These are phyloP conservation scores for Lagorchestes hirsutus DNA, from an alignment of 2,797 vertebrate genomes.

Conservation along the genomic window DNA sequence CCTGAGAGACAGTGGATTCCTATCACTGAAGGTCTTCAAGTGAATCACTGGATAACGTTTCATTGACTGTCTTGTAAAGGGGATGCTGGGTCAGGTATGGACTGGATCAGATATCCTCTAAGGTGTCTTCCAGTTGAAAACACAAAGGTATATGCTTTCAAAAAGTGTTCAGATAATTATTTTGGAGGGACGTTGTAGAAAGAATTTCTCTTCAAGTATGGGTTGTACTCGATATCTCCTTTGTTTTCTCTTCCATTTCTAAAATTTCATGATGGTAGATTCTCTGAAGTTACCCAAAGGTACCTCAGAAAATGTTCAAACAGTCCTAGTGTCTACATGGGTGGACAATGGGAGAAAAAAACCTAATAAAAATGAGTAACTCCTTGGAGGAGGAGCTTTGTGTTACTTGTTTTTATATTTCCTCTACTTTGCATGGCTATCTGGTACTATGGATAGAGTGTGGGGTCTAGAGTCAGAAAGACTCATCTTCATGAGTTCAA, in stretches of 20 bases:
- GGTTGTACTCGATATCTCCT: not conserved
- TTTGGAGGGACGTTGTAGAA: not conserved
- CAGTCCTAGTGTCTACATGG: not conserved
- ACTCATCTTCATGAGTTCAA: too few species aligned
- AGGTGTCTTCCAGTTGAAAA: too few species aligned
- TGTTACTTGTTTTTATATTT: not conserved
- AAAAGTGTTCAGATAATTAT: not conserved
- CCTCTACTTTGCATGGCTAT: not conserved
- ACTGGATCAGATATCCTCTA: not conserved
- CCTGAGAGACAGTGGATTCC: not conserved
- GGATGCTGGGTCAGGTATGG: not conserved
- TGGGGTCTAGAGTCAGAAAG: too few species aligned
- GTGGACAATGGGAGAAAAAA: not conserved
- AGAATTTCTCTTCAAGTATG: not conserved
- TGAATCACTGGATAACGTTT: not conserved
- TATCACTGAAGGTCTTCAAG: not conserved
- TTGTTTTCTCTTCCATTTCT: not conserved
- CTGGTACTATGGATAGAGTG: too few species aligned
- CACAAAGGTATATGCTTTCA: not conserved
- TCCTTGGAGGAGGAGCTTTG: too few species aligned
- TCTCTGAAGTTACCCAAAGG: not conserved
- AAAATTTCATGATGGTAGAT: not conserved
- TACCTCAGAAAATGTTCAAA: not conserved
- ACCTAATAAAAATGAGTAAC: not conserved
- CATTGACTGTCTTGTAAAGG: not conserved